Base-by-base conservation (phyloP, 2,888 invertebrate genomes). In the Furcula furcula region DNA sequence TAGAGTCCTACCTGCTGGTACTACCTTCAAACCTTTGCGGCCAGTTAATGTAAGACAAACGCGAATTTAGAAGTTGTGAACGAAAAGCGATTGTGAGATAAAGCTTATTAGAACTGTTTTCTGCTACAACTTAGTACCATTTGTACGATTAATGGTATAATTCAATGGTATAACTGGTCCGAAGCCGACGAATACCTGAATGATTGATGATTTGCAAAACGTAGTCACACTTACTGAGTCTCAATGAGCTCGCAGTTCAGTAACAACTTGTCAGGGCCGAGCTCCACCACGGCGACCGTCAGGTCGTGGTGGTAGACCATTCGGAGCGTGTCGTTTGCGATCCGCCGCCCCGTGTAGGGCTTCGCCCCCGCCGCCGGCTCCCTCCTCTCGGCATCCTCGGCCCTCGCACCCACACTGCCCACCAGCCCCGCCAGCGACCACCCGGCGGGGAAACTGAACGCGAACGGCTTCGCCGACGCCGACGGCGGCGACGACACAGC, bases 221-320 rank as follows among this genome's bases (percentile, higher is more conserved):
- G n/a, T n/a, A n/a, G n/a, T n/a, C n/a, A n/a, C n/a, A 94, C 96
- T 95, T 82, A 97, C 96, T 93, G 93, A 53, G 95, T 94, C 90
- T 97, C 96, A 66, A 96, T 93, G 58, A 97, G 90, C 74, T 95
- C 94, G 73, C 96, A 96, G 66, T 93, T 93, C 30, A 93, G 89
- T 39, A 95, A 85, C 58, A 93, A 80, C 70, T 94, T 94, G 42
- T 91, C 91, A 4, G 91, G 90, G 3, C 93, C 94, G 38, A 95
- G 87, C 73, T 96, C 95, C 27, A 95, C 93, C 25, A 96, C 92
- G 1, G 95, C 96, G 25, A 96, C 93, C 1, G 96, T 95, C 79
- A 94, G 94, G 65, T 95, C 96, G 80, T 94, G 91, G 78, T 92
- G 91, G 76, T 95, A 95, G 46, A 95, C 92, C 93, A 94, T 93